phyloP scores from a whole-genome alignment of 1,140 invertebrate species.

The Cepaea nemoralis region DNA sequence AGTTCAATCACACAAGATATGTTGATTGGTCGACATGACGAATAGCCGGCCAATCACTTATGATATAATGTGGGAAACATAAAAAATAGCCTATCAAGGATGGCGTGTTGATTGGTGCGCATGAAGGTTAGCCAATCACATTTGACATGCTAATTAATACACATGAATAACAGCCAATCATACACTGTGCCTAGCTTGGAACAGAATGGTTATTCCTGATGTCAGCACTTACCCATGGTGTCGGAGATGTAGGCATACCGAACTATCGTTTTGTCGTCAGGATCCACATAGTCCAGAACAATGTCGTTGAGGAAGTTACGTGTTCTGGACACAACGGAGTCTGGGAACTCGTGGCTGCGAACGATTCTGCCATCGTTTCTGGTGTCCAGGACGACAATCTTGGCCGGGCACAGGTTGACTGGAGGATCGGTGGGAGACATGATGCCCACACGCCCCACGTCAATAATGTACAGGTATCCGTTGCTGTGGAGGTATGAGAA shows the following conservation, averaged over 20 bases:
- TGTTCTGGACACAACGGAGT: not conserved
- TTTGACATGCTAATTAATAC: too few species aligned
- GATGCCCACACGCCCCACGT: not conserved
- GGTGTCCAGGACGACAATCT: slow-evolving; percentile 1
- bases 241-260: slow-evolving; percentile 20
- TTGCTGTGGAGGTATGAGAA: not conserved
- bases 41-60: too few species aligned
- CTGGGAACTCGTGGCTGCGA: slow-evolving; percentile 18
- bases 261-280: not conserved
- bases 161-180: too few species aligned
- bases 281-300: slow-evolving; percentile 27
- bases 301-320: slow-evolving; percentile 16
- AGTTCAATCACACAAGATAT: too few species aligned
- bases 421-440: slow-evolving; percentile 12
- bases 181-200: too few species aligned
- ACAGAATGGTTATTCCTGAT: too few species aligned
- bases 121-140: too few species aligned
- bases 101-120: too few species aligned
- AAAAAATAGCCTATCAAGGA: too few species aligned
- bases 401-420: slow-evolving; percentile 12
- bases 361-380: not conserved
- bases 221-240: slow-evolving; percentile 13
- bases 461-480: slow-evolving; percentile 11
- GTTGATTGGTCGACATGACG: too few species aligned
- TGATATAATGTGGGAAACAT: too few species aligned